Evolutionary conservation across 1,140 invertebrate species (phyloP).

Genomic region (Druon quercuslanigerum): DNA sequence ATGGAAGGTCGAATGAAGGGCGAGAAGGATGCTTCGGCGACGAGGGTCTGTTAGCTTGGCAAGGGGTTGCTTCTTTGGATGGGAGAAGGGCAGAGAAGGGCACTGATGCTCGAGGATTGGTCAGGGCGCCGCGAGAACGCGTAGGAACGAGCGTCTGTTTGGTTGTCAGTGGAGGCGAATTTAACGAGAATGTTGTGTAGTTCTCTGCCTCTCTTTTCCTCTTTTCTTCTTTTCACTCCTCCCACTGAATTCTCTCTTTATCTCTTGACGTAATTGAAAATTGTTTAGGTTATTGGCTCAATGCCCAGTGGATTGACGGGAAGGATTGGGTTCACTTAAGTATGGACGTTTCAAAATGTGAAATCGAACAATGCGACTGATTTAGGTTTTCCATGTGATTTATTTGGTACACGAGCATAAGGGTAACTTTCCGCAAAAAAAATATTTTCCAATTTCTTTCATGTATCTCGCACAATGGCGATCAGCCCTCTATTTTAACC

Average conservation of each 20-base stretch:
- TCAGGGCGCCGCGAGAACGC: not conserved
- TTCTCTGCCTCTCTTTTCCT: constrained; percentile 32
- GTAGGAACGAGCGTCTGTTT: constrained; percentile 32
- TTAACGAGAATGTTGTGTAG: constrained; percentile 50
- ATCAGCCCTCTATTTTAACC: not conserved
- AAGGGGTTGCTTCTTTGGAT: constrained; percentile 27
- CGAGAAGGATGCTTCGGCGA: constrained; percentile 21
- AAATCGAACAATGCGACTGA: constrained; percentile 25
- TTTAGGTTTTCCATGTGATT: not conserved
- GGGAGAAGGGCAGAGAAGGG: constrained; percentile 39
- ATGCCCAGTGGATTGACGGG: constrained; percentile 20
- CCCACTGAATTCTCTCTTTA: constrained; percentile 32
- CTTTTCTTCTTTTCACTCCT: constrained; percentile 27
- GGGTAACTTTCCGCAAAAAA: constrained; percentile 2
- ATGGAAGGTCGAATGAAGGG: constrained; percentile 46
- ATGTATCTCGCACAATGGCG: not conserved
- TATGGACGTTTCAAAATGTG: constrained; percentile 19
- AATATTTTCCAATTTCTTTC: constrained; percentile 1
- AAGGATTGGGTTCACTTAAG: constrained; percentile 21
- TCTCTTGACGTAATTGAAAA: constrained; percentile 41
- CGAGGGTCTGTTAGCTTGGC: constrained; percentile 7
- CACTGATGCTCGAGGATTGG: constrained; percentile 34
- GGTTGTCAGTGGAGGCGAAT: constrained; percentile 41
- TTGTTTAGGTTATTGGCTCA: constrained; percentile 43
- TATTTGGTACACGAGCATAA: constrained; percentile 17